phyloP scores from a whole-genome alignment of 2,797 vertebrate species.

The Bryconaethiops microstoma region DNA sequence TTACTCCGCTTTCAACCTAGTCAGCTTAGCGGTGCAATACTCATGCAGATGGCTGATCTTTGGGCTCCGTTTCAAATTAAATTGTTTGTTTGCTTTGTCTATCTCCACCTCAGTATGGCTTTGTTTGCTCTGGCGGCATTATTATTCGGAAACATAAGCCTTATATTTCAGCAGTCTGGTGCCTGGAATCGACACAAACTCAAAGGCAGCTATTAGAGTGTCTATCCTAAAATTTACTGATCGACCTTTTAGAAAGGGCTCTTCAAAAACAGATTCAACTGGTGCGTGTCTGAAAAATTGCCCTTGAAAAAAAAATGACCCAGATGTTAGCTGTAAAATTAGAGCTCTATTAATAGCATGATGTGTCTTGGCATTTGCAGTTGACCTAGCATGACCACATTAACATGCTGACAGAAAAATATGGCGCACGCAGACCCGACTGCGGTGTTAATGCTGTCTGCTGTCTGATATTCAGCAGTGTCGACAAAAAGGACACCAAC shows the following conservation, averaged over 20 bases:
- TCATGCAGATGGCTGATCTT: constrained; percentile 38
- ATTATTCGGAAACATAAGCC: constrained; percentile 48
- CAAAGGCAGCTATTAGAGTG: constrained; percentile 63
- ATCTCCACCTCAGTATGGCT: constrained; percentile 44
- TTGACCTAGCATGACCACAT: constrained; percentile 58
- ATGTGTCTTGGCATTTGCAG: constrained; percentile 65
- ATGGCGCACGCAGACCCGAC: constrained; percentile 2
- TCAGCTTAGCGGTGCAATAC: constrained; percentile 14
- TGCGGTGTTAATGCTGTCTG: neutral
- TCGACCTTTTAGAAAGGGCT: constrained; percentile 67
- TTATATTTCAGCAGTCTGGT: constrained; percentile 25
- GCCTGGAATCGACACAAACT: constrained; percentile 44
- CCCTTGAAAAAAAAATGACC: constrained; percentile 59
- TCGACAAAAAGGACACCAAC: neutral
- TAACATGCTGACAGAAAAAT: constrained; percentile 66
- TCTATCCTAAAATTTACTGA: constrained; percentile 62
- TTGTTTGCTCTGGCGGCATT: constrained; percentile 47
- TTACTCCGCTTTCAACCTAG: constrained; percentile 12
- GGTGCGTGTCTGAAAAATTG: constrained; percentile 47
- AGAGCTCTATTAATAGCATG: constrained; percentile 72
- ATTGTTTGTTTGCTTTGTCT: constrained; percentile 53
- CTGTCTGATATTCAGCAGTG: constrained; percentile 16
- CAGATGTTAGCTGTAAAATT: constrained; percentile 77
- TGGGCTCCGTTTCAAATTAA: constrained; percentile 44
- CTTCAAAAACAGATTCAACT: constrained; percentile 55